Evolutionary conservation across 2,797 vertebrate species (phyloP), one percentile per base, ranked within the genome.

Genomic region (Dendrocincla fuliginosa): DNA sequence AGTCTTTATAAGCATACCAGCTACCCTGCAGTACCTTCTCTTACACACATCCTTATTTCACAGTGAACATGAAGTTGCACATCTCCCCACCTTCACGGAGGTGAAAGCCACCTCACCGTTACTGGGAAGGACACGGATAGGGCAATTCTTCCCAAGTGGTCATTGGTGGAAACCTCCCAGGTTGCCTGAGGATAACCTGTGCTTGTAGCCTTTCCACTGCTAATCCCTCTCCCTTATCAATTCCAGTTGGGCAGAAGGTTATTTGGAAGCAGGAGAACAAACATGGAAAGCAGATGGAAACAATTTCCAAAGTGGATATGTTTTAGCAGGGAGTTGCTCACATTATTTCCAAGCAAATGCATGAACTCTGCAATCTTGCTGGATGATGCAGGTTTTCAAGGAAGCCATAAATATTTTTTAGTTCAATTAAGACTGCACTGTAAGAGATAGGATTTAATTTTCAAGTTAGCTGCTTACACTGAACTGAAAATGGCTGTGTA

Each of bases 401-500:
- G 37, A 76, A 80, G 33, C n/a, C 57, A 44, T 53, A 69, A 47
- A 42, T 23, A 49, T 35, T 16, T 71, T 59, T 67, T 44, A 56
- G 74, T 59, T 95, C 53, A 47, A 41, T 70, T 83, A 79, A 84
- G 81, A 35, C 18, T 64, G 47, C 35, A 39, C 33, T 16, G 2
- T 74, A 88, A 91, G 68, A 57, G 42, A 90, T 7, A 46, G 52
- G 44, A 59, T 88, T 91, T 87, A 42, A 82, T 90, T 93, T 92
- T 90, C 53, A 87, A 93, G 70, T 75, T 77, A 71, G 84, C 46
- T 59, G 52, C 64, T 35, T 67, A 82, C 46, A 50, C 59, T 70
- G 47, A 75, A 77, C 59, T 61, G 61, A 53, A 83, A 79, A 52
- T 0, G 8, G 47, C 67, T 64, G 65, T 56, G 64, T 46, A 59